phyloP scores from a whole-genome alignment of 2,888 invertebrate genomes.

The Lepas anatifera region DNA sequence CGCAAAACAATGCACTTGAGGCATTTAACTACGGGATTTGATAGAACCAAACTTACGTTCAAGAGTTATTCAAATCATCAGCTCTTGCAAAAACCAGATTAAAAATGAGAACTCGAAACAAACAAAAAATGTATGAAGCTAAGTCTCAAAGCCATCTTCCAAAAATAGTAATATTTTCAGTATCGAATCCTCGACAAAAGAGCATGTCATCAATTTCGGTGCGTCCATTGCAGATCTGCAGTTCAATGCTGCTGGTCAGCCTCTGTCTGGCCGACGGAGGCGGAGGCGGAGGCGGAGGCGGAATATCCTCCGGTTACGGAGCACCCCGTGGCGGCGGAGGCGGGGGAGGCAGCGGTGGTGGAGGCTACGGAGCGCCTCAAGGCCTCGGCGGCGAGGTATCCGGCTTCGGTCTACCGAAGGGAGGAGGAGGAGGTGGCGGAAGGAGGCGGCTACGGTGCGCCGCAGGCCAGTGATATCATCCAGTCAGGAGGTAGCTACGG shows the following conservation, averaged over 20 bases:
- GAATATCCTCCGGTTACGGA: background rate
- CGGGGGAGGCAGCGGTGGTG: background rate
- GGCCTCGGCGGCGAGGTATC: background rate
- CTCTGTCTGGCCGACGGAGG: too few species aligned
- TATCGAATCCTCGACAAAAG: too few species aligned
- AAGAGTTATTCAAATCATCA: too few species aligned
- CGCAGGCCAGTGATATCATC: background rate
- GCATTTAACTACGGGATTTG: too few species aligned
- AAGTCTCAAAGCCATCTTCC: too few species aligned
- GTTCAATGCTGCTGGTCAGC: background rate
- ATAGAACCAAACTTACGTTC: too few species aligned
- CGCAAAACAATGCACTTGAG: too few species aligned
- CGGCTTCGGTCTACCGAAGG: background rate
- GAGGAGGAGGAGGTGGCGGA: background rate
- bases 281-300: background rate
- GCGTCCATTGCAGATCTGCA: background rate
- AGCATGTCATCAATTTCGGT: too few species aligned
- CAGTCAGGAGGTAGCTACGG: background rate
- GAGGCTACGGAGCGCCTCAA: background rate
- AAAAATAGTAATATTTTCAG: too few species aligned
- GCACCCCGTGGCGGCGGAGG: background rate
- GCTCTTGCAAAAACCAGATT: too few species aligned
- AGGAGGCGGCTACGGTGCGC: background rate
- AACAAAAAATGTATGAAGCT: too few species aligned
- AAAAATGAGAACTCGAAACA: too few species aligned